Evolutionary conservation across 2,113 vertebrate species (phyloP).

Genomic region (Montifringilla adamsi): DNA sequence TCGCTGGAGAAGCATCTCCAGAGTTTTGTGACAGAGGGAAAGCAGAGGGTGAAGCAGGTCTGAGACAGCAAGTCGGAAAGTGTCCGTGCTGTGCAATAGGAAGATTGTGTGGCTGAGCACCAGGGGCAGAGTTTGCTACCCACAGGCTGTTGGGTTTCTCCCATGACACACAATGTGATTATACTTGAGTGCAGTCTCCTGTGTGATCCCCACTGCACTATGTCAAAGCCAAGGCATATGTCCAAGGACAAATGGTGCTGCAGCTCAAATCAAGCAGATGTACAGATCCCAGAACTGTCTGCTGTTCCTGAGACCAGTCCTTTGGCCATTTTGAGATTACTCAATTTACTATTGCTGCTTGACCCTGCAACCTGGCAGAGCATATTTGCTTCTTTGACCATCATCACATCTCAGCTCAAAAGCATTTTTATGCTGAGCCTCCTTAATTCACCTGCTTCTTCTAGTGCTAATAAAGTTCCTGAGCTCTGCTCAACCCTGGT

Average conservation of each 20-base stretch:
- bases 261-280: background rate
- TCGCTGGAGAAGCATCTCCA: background rate
- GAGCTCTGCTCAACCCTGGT: background rate
- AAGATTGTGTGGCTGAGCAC: background rate
- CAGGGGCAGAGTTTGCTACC: background rate
- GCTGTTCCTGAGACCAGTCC: background rate
- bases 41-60: background rate
- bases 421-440: background rate
- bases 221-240: background rate
- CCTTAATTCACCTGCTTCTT: background rate
- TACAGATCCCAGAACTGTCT: background rate
- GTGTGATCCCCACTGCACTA: background rate
- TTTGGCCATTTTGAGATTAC: background rate
- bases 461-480: background rate
- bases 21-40: background rate
- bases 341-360: background rate
- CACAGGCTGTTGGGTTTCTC: background rate
- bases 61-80: background rate
- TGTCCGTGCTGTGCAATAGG: background rate
- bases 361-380: background rate
- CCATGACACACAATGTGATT: accelerated
- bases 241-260: background rate
- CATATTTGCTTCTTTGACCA: background rate
- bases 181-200: background rate
- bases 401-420: background rate